phyloP scores from a whole-genome alignment of 1,140 invertebrate genomes.

The Drosophila takahashii region DNA sequence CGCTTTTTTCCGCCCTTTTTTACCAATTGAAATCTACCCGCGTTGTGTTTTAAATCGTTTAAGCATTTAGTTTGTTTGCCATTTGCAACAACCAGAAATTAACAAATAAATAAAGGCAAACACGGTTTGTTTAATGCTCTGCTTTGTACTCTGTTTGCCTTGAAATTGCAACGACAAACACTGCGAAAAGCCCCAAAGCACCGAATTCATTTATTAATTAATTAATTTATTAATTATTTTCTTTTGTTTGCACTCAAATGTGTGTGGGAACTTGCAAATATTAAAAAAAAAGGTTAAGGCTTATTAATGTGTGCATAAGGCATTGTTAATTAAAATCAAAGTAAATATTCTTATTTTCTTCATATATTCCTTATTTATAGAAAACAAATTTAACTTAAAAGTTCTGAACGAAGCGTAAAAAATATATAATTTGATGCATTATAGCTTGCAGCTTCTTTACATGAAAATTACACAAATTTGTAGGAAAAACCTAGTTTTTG shows the following conservation, averaged over 20 bases:
- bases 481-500: too few relatives aligned
- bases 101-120: constrained; percentile 19
- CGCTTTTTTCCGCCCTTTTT: constrained; percentile 11
- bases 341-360: too few relatives aligned
- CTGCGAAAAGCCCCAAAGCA: not conserved
- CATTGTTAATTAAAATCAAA: too few relatives aligned
- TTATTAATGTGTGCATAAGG: too few relatives aligned
- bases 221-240: constrained; percentile 3
- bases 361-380: too few relatives aligned
- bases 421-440: too few relatives aligned
- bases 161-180: not conserved
- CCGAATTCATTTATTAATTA: not conserved
- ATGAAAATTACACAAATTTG: too few relatives aligned
- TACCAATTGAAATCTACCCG: constrained; percentile 25
- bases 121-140: not conserved
- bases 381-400: too few relatives aligned
- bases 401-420: too few relatives aligned
- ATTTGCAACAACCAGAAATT: constrained; percentile 23
- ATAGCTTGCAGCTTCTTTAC: too few relatives aligned
- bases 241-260: not conserved
- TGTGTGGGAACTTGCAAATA: too few relatives aligned
- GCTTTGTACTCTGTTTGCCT: constrained; percentile 1
- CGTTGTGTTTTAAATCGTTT: constrained; percentile 35
- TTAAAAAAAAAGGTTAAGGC: too few relatives aligned
- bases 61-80: constrained; percentile 54